Percentiles rank a stretch among this genome's conserved stretches.
phyloP scores from a whole-genome alignment of 2,113 vertebrate species.

The Psilopsiagon aymara region DNA sequence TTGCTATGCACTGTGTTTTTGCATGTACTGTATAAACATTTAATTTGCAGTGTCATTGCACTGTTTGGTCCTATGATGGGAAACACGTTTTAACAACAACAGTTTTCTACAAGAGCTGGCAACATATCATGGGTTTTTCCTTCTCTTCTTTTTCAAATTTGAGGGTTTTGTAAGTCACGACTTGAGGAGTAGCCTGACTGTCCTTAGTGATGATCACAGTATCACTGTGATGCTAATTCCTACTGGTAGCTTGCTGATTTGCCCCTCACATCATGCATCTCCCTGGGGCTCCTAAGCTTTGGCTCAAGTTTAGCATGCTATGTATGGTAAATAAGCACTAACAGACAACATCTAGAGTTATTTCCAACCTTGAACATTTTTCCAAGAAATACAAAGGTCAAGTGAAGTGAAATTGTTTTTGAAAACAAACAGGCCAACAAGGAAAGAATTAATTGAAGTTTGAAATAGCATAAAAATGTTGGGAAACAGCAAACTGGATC shows the following conservation, averaged over 20 bases:
- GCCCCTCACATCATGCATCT: neutral
- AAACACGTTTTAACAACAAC: neutral
- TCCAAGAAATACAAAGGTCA: conserved; percentile 50
- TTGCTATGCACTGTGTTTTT: neutral
- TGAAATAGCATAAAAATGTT: neutral
- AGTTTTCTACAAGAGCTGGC: neutral
- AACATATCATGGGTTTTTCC: neutral
- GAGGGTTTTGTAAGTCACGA: neutral
- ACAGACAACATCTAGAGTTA: conserved; percentile 26
- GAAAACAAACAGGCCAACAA: conserved; percentile 3
- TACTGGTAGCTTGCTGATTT: neutral
- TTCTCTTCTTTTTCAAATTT: neutral
- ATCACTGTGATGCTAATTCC: neutral
- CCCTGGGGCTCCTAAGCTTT: neutral
- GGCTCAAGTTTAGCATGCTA: neutral
- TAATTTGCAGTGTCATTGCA: neutral
- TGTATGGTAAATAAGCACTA: neutral
- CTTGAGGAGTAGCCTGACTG: neutral
- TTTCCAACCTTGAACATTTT: conserved; percentile 35
- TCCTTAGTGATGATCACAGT: neutral
- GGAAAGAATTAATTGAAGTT: conserved; percentile 48
- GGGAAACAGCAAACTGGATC: neutral
- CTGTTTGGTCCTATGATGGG: neutral
- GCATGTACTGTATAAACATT: neutral
- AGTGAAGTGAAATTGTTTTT: conserved; percentile 44